Evolutionary conservation across 2,113 vertebrate species (phyloP), one percentile per base, ranked within the genome.

Genomic region (Chrysochloris asiatica): DNA sequence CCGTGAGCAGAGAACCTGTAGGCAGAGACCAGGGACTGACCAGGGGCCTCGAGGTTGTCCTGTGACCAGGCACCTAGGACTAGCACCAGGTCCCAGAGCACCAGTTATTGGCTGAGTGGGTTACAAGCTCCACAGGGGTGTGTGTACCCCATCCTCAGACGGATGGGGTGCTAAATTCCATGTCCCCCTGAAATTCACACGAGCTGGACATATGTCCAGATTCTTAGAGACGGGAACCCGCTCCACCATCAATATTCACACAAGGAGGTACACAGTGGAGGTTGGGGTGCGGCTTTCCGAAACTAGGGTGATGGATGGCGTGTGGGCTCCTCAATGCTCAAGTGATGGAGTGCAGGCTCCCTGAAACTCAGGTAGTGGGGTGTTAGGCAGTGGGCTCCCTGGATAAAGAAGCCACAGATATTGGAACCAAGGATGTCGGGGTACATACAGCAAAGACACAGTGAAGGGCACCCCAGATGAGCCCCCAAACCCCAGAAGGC

Each of bases 31-130:
- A 56, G 10, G 54, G 19, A 12, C 6, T 16, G 54, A 22, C 4
- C 52, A 3, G 0, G 4, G 3, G 2, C 13, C 50, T 36, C 17
- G 5, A 7, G 0, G 0, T n/a, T n/a, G n/a, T n/a, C n/a, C n/a
- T n/a, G n/a, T n/a, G n/a, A n/a, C n/a, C n/a, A n/a, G n/a, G n/a
- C n/a, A n/a, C n/a, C n/a, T n/a, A n/a, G n/a, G n/a, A n/a, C n/a
- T n/a, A n/a, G n/a, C n/a, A n/a, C n/a, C 24, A 17, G n/a, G 0
- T 16, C 36, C 48, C 21, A 16, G 8, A 43, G 22, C 7, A 9
- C 11, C 30, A 22, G 30, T 14, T 26, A 12, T 9, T 3, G 5
- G 8, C 16, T 9, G 14, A 26, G 36, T 5, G 41, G 56, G 3
- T 6, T 2, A 21, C 45, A n/a, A 21, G 2, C 45, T n/a, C n/a